Conservation (phyloP, 2,888 invertebrate genomes). For the Sinodicranocentrus sp. region DNA sequence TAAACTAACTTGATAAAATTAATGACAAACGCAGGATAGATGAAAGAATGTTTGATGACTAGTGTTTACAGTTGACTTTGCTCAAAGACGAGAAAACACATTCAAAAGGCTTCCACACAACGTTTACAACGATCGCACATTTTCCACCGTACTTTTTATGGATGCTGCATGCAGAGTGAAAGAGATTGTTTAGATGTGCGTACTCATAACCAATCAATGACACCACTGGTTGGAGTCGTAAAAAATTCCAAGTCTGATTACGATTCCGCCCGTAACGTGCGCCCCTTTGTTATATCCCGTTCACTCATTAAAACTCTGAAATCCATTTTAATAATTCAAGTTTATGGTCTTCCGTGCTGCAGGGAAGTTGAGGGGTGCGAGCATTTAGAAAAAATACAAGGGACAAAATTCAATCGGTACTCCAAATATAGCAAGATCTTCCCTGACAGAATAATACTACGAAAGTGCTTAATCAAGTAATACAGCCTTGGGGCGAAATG, state of each 20-base stretch:
- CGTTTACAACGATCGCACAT: too few species aligned
- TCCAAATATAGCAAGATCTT: too few species aligned
- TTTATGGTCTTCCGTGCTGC: slow-evolving; percentile 3
- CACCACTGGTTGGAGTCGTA: not conserved
- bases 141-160: too few species aligned
- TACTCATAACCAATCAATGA: not conserved
- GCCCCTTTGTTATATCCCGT: too few species aligned
- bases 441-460: not conserved
- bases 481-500: slow-evolving; percentile 8
- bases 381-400: too few species aligned
- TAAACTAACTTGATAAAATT: slow-evolving; percentile 51
- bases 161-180: too few species aligned
- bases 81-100: too few species aligned
- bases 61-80: too few species aligned
- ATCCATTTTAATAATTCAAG: slow-evolving; percentile 21
- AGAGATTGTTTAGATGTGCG: too few species aligned
- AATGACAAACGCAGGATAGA: slow-evolving; percentile 31
- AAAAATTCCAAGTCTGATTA: not conserved
- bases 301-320: slow-evolving; percentile 21
- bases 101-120: too few species aligned
- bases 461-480: not conserved
- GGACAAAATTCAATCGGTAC: too few species aligned
- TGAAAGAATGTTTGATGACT: slow-evolving; percentile 10
- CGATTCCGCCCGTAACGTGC: too few species aligned
- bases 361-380: not conserved